These are phyloP conservation scores for Piliocolobus tephrosceles DNA, from an alignment of 2,113 vertebrate genomes.

Conservation along the genomic window DNA sequence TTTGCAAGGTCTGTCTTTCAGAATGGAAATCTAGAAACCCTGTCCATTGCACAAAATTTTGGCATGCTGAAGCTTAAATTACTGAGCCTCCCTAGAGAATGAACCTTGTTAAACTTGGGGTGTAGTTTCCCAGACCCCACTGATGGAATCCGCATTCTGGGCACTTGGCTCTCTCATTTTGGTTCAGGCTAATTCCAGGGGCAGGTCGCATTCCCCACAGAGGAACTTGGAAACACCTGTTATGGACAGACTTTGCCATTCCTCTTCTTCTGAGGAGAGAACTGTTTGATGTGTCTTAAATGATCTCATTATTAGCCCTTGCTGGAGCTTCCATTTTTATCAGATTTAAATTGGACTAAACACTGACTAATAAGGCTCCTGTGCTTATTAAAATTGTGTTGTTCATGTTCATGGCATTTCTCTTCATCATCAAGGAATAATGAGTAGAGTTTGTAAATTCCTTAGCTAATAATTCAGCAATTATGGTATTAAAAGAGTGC, in stretches of 20 bases:
- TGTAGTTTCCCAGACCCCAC: rapidly evolving
- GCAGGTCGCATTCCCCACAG: neutral
- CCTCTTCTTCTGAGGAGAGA: constrained; percentile 46
- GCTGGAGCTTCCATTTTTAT: constrained; percentile 35
- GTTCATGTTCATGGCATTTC: constrained; percentile 57
- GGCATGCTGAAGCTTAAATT: neutral
- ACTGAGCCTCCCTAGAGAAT: rapidly evolving
- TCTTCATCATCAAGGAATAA: constrained; percentile 62
- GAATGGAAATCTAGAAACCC: neutral
- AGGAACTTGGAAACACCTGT: neutral
- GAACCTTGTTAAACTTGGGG: rapidly evolving
- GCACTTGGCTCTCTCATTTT: rapidly evolving
- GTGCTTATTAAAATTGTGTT: neutral
- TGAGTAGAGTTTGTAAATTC: constrained; percentile 60
- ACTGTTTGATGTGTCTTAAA: constrained; percentile 52
- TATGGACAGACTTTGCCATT: neutral
- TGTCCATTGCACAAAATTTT: neutral
- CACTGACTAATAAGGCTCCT: constrained; percentile 50
- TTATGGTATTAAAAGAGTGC: constrained; percentile 57
- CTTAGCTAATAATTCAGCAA: constrained; percentile 64
- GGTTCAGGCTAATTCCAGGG: neutral
- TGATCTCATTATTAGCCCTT: constrained; percentile 62
- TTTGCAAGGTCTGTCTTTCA: neutral
- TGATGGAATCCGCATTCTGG: rapidly evolving
- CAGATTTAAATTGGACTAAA: constrained; percentile 56